Evolutionary conservation across 2,888 invertebrate species (phyloP).

Genomic region (Philonicus albiceps): DNA sequence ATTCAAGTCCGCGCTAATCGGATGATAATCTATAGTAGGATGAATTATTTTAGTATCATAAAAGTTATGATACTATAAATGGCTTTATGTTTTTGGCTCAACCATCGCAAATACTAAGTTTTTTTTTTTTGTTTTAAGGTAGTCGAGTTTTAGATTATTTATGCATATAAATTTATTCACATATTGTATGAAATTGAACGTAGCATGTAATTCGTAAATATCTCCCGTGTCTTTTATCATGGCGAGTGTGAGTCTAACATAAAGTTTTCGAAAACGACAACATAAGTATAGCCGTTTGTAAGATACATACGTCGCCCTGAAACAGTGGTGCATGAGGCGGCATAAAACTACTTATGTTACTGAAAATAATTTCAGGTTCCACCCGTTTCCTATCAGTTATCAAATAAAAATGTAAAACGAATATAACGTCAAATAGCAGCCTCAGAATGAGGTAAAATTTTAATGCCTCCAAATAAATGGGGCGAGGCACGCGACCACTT

Average conservation of each 20-base stretch:
- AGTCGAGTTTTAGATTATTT: no score
- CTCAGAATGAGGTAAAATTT: not conserved
- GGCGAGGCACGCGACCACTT: not conserved
- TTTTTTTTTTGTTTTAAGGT: no score
- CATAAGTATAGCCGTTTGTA: not conserved
- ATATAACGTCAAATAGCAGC: not conserved
- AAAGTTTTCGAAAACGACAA: not conserved
- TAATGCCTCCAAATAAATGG: not conserved
- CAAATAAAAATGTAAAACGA: not conserved
- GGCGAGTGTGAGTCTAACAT: not conserved
- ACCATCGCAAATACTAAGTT: no score
- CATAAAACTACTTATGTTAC: not conserved
- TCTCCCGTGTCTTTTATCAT: not conserved
- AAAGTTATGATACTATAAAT: no score
- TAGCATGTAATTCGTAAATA: not conserved
- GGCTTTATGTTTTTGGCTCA: no score
- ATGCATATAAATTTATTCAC: no score
- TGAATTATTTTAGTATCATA: no score
- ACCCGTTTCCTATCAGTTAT: not conserved
- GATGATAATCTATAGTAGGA: no score
- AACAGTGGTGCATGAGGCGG: not conserved
- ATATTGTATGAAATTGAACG: no score
- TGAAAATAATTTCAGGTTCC: not conserved
- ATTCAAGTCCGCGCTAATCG: no score
- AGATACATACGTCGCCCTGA: not conserved